phyloP scores from a whole-genome alignment of 2,888 invertebrate species.

The Pyrgus malvae region DNA sequence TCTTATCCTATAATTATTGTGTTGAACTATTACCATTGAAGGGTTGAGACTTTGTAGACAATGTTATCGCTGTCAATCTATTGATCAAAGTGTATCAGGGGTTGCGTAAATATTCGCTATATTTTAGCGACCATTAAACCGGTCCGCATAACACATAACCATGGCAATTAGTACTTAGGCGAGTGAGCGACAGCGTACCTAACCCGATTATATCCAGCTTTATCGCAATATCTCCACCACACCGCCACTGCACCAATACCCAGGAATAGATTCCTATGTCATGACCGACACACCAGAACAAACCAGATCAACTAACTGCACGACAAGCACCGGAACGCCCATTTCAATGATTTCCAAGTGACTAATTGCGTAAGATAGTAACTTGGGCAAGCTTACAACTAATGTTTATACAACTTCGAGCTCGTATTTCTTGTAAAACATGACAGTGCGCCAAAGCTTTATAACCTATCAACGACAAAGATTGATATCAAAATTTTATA shows the following conservation, averaged over 20 bases:
- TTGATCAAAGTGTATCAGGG: conserved; percentile 46
- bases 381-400: conserved; percentile 34
- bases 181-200: conserved; percentile 73
- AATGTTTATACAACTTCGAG: conserved; percentile 31
- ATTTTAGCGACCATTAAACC: conserved; percentile 63
- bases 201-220: conserved; percentile 70
- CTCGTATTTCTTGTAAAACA: conserved; percentile 52
- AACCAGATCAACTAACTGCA: conserved; percentile 52
- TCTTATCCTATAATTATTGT: background rate
- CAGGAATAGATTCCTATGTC: conserved; percentile 61
- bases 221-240: conserved; percentile 60
- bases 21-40: conserved; percentile 13
- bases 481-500: conserved; percentile 38
- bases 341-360: conserved; percentile 47
- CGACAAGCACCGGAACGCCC: conserved; percentile 43
- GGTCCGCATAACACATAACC: conserved; percentile 63
- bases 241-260: conserved; percentile 51
- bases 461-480: conserved; percentile 39
- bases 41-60: conserved; percentile 39
- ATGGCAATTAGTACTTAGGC: conserved; percentile 72
- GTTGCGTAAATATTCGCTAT: conserved; percentile 62
- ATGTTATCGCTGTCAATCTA: conserved; percentile 67
- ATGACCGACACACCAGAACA: conserved; percentile 56
- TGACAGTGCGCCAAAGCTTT: conserved; percentile 37
- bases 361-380: conserved; percentile 45